phyloP scores from a whole-genome alignment of 1,140 invertebrate species.

The Arion vulgaris region DNA sequence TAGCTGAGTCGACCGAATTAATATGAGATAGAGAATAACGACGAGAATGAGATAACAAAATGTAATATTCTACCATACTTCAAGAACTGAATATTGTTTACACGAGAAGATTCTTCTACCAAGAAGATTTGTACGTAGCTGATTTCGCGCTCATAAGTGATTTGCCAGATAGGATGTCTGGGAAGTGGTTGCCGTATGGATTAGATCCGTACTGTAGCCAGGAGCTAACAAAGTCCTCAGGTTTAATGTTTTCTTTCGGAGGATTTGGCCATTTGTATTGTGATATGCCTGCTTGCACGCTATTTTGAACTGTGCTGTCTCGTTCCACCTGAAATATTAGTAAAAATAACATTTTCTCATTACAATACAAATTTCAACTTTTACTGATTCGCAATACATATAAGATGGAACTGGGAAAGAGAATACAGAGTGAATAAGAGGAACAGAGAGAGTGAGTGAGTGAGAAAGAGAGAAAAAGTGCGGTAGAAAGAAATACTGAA shows the following conservation, averaged over 20 bases:
- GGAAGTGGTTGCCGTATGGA: neutral
- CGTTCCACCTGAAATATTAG: neutral
- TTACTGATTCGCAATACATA: no score
- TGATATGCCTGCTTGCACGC: neutral
- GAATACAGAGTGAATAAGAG: neutral
- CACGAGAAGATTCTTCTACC: no score
- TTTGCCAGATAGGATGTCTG: neutral
- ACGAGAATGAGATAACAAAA: no score
- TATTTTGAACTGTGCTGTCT: neutral
- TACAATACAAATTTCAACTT: no score
- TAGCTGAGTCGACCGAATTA: no score
- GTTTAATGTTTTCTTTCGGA: slow-evolving; percentile 3
- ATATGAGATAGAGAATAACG: no score
- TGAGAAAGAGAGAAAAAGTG: neutral
- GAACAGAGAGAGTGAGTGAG: neutral
- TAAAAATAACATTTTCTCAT: no score
- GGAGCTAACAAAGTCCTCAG: neutral
- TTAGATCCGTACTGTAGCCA: neutral
- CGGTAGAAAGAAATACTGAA: no score
- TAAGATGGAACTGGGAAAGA: no score
- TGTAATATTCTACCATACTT: no score
- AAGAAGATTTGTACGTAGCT: no score
- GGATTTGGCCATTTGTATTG: neutral
- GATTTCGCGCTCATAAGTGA: neutral
- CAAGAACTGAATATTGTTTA: no score